Evolutionary conservation across 2,113 vertebrate genomes (phyloP), one percentile per base, ranked within the genome.

Genomic region (Orcinus orca): DNA sequence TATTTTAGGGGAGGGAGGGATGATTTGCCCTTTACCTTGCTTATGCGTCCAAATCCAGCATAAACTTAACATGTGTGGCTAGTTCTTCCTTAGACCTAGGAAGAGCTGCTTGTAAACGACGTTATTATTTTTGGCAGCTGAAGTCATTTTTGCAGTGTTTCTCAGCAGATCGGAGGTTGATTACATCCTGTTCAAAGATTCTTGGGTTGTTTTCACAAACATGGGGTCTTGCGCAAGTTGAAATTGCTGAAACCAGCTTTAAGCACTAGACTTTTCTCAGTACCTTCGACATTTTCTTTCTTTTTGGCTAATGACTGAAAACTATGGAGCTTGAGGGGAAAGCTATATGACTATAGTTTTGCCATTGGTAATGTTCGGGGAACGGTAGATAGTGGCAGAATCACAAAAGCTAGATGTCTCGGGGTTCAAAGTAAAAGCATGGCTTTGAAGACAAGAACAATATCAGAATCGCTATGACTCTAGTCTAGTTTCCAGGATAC

Each of bases 141-240:
- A 92, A 98, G 81, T 97, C 96, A 94, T 95, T 98, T 98, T 98
- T 98, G 96, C 98, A 98, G 96, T 73, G 88, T 96, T 97, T 98
- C 98, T 98, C 98, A 95, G 98, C 62, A 97, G 97, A 97, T 97
- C 68, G 62, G 98, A 98, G 97, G 98, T 92, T 98, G 98, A 98
- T 98, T 98, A 98, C 98, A 98, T 99, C 98, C 98, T 98, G 98
- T 97, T 97, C 92, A 94, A 96, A 97, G 97, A 98, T 98, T 98
- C 98, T 93, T 92, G 93, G 90, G 68, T 88, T 87, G 88, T 92
- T 98, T 97, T 98, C 97, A 95, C 97, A 97, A 98, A 97, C 96
- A 58, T 87, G 92, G 26, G 94, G 80, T 82, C 96, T 98, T 97
- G 92, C 95, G 96, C 94, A 98, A 98, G 93, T 21, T 84, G 2